A percentile compares a stretch with the other conserved stretches of the same genome.
Evolutionary conservation across 2,113 vertebrate species (phyloP).

Genomic region (Thamnophis sirtalis): DNA sequence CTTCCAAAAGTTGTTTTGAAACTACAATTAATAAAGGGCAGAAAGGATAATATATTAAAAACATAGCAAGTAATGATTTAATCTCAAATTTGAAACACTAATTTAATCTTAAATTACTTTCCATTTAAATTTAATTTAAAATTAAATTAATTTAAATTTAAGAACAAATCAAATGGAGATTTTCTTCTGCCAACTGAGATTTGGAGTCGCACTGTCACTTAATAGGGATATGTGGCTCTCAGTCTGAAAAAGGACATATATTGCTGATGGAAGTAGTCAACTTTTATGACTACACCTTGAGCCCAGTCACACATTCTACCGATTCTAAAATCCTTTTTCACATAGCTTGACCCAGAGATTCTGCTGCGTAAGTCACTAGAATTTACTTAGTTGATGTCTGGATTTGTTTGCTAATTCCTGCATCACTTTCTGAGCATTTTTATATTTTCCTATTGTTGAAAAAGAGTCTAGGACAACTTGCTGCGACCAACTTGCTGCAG

Average conservation of each 20-base stretch:
- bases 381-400: background rate
- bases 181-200: background rate
- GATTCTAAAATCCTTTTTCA: background rate
- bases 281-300: background rate
- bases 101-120: background rate
- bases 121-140: background rate
- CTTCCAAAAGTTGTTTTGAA: background rate
- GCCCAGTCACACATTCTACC: background rate
- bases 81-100: background rate
- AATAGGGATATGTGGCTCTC: background rate
- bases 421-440: background rate
- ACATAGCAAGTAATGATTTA: background rate
- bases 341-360: background rate
- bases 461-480: too few relatives aligned
- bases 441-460: too few relatives aligned
- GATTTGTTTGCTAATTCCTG: background rate
- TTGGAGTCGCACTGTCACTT: background rate
- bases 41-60: background rate
- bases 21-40: background rate
- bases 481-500: too few relatives aligned
- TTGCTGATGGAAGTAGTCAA: fast-evolving
- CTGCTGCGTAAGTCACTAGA: background rate
- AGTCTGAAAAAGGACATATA: background rate
- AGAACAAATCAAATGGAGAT: background rate
- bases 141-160: background rate